A percentile compares a stretch with the other conserved stretches of the same genome.
phyloP scores from a whole-genome alignment of 1,140 invertebrate genomes.

The Galendromus occidentalis region DNA sequence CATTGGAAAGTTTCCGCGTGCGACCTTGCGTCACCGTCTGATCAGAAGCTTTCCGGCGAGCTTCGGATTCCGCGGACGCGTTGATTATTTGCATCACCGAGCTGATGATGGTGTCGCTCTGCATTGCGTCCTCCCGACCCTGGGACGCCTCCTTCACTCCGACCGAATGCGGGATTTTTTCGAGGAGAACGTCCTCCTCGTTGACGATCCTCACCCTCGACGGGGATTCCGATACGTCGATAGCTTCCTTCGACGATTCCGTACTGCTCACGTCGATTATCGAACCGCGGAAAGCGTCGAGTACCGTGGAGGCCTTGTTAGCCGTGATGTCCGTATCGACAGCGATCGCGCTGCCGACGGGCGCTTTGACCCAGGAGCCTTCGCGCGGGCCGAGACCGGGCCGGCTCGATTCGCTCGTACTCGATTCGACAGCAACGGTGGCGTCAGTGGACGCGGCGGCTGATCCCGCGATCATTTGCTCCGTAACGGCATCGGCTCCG shows the following conservation, averaged over 20 bases:
- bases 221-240: not conserved
- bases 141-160: not conserved
- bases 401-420: no score
- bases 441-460: no score
- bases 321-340: no score
- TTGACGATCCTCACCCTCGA: not conserved
- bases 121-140: not conserved
- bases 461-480: no score
- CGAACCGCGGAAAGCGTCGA: not conserved
- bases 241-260: not conserved
- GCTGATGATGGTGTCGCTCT: conserved; percentile 4
- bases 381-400: no score
- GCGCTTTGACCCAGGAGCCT: no score
- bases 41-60: no score
- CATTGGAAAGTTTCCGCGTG: no score
- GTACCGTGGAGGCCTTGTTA: not conserved
- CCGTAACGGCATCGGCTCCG: no score
- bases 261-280: not conserved
- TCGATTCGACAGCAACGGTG: no score
- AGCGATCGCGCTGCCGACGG: no score
- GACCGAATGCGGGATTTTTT: not conserved
- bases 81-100: conserved; percentile 5
- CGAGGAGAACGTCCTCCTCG: not conserved
- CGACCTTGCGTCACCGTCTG: no score
- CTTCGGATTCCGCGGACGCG: not conserved